Percentiles rank a stretch among this genome's conserved stretches.
Conservation (phyloP, 37 sponge, comb jelly and placozoan species). For the Chondrosia reniformis region DNA sequence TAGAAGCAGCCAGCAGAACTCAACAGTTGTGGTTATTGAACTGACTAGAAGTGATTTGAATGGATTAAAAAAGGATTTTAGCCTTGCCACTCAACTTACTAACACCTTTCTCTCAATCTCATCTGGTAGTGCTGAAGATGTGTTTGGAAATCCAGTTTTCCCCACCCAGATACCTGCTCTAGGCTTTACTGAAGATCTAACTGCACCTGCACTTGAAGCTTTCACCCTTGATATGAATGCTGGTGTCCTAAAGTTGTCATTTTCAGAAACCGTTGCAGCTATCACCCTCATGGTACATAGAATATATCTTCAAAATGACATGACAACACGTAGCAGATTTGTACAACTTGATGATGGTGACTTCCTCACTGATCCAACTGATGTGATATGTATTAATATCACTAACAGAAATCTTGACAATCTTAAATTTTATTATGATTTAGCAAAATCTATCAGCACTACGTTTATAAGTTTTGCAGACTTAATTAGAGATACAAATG, state of each 20-base stretch:
- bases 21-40: conserved; percentile 25
- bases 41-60: conserved; percentile 74
- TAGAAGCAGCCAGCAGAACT: conserved; percentile 1
- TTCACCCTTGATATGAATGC: conserved; percentile 74
- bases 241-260: conserved; percentile 49
- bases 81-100: conserved; percentile 29
- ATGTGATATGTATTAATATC: conserved; percentile 39
- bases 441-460: conserved; percentile 43
- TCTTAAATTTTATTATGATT: conserved; percentile 47
- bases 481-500: conserved; percentile 57
- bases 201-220: conserved; percentile 37
- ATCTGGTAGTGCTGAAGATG: conserved; percentile 47
- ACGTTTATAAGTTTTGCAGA: conserved; percentile 54
- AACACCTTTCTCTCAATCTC: conserved; percentile 63
- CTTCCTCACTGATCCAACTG: conserved; percentile 1
- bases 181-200: conserved; percentile 53
- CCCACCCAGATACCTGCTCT: background rate
- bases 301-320: conserved; percentile 41
- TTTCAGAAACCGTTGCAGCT: conserved; percentile 73
- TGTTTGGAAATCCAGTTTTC: conserved; percentile 44
- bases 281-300: conserved; percentile 28
- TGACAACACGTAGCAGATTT: background rate
- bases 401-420: conserved; percentile 50
- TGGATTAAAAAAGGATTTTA: conserved; percentile 53
- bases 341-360: conserved; percentile 70